Evolutionary conservation across 2,797 vertebrate species (phyloP).

Genomic region (Epinephelus coioides): DNA sequence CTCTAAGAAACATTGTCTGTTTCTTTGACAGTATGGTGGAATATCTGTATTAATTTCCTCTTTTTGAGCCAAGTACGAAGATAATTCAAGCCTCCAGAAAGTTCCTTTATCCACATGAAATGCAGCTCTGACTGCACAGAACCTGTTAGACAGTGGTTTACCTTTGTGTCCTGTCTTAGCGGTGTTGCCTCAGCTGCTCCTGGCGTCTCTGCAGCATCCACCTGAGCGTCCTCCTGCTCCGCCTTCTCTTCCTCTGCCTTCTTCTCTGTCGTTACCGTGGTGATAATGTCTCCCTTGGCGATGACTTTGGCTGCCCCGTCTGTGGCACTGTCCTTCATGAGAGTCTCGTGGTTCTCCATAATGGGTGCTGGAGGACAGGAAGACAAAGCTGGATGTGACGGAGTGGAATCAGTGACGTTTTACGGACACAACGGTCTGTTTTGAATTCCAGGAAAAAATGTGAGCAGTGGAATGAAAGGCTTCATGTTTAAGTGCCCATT

Average conservation of each 20-base stretch:
- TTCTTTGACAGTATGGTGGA: conserved; percentile 20
- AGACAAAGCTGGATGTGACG: conserved; percentile 28
- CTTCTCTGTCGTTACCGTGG: conserved; percentile 94
- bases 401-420: conserved; percentile 1
- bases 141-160: conserved; percentile 72
- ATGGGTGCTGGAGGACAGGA: conserved; percentile 87
- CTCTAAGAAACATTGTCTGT: conserved; percentile 19
- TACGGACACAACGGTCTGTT: background rate
- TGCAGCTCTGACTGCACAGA: background rate
- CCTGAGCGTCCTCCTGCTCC: conserved; percentile 86
- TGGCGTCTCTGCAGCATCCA: conserved; percentile 79
- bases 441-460: conserved; percentile 5
- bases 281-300: conserved; percentile 93
- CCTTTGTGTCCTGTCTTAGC: conserved; percentile 91
- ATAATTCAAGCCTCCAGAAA: conserved; percentile 10
- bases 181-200: conserved; percentile 80
- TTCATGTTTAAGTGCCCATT: conserved; percentile 19
- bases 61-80: conserved; percentile 18
- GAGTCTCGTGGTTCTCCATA: conserved; percentile 94
- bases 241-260: conserved; percentile 92
- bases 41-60: background rate
- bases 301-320: conserved; percentile 90
- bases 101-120: background rate
- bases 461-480: background rate
- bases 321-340: conserved; percentile 92